phyloP scores from a whole-genome alignment of 2,797 vertebrate genomes.

The Chrysocyon brachyurus region DNA sequence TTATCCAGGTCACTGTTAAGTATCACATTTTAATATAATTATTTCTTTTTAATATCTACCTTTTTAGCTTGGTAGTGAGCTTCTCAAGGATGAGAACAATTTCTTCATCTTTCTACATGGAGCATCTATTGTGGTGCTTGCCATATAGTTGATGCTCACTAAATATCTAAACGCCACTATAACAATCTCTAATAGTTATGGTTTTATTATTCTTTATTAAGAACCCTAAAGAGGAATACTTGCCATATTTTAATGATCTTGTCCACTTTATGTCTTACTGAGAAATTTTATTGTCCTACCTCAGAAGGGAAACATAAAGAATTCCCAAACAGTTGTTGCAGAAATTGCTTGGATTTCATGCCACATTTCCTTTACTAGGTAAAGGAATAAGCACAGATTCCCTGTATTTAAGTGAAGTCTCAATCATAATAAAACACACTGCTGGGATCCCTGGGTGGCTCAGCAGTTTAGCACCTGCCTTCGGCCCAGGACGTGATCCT shows the following conservation, averaged over 20 bases:
- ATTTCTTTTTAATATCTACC: neutral
- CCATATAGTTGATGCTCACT: neutral
- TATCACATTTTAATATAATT: neutral
- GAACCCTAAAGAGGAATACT: neutral
- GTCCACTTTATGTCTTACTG: neutral
- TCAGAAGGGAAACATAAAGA: constrained; percentile 37
- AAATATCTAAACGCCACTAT: neutral
- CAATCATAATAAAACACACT: neutral
- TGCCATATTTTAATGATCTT: neutral
- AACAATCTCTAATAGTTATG: neutral
- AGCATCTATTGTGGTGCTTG: neutral
- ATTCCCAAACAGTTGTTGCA: constrained; percentile 25
- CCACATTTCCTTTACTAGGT: neutral
- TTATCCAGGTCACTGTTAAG: neutral
- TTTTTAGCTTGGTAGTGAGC: neutral
- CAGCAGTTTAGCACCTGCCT: too few species aligned
- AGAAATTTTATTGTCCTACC: neutral
- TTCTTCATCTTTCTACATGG: neutral
- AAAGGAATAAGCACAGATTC: constrained; percentile 14
- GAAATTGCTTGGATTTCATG: constrained; percentile 18
- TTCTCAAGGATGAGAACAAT: neutral
- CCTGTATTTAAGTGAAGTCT: neutral
- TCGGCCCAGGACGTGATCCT: too few species aligned
- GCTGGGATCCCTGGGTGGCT: too few species aligned
- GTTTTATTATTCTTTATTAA: constrained; percentile 61